These are phyloP conservation scores for Bombus terrestris DNA, from an alignment of 1,140 invertebrate species.

Conservation along the genomic window DNA sequence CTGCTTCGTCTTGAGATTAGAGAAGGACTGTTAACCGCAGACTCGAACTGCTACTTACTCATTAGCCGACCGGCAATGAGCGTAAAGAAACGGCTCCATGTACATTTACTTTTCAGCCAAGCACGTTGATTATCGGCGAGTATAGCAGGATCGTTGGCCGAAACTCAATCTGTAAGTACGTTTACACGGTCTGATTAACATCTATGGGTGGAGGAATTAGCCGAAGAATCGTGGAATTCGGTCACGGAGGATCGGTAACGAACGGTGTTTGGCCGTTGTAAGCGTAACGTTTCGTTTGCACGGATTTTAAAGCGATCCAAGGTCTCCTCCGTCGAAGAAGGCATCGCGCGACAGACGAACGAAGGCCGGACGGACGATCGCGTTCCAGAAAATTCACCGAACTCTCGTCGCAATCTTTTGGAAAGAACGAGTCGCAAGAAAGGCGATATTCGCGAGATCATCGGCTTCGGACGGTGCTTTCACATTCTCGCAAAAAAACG, in stretches of 20 bases:
- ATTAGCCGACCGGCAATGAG: too few species aligned
- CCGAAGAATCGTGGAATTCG: background rate
- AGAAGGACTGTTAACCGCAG: background rate
- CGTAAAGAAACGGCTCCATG: background rate
- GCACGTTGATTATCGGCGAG: background rate
- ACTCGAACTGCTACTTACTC: background rate
- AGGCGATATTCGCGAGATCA: background rate
- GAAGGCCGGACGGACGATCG: background rate
- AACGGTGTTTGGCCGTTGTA: too few species aligned
- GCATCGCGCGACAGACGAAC: background rate
- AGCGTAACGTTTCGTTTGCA: background rate
- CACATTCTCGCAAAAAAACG: conserved; percentile 2
- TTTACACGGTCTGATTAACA: background rate
- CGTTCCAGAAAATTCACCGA: background rate
- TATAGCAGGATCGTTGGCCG: background rate
- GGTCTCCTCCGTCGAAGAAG: background rate
- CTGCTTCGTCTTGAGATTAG: background rate
- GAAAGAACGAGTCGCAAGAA: background rate
- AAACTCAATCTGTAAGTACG: conserved; percentile 1
- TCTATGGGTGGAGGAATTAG: background rate
- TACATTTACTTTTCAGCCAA: too few species aligned
- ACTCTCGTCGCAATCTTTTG: background rate
- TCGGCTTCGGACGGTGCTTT: background rate
- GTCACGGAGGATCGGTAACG: background rate
- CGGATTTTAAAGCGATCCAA: background rate